These are phyloP conservation scores for Sinodicranocentrus sp. DNA, from an alignment of 2,888 invertebrate genomes.

Conservation along the genomic window DNA sequence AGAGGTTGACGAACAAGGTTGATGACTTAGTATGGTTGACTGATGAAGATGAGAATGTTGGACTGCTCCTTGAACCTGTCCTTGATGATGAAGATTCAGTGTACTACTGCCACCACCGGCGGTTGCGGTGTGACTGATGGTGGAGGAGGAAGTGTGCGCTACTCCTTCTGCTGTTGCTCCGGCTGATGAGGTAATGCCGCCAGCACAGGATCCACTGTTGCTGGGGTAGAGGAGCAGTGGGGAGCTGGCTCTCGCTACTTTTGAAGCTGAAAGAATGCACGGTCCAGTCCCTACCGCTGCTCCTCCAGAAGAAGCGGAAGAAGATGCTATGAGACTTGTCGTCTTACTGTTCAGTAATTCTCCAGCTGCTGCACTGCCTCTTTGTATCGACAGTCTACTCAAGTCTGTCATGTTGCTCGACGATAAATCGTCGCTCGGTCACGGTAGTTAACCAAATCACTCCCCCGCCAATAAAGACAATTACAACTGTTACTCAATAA, in stretches of 20 bases:
- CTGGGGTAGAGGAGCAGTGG: slow-evolving; percentile 16
- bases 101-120: slow-evolving; percentile 1
- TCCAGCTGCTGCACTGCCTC: slow-evolving; percentile 4
- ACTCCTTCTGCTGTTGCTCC: slow-evolving; percentile 18
- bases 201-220: slow-evolving; percentile 3
- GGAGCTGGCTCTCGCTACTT: slow-evolving; percentile 14
- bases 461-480: neutral
- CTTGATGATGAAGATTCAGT: slow-evolving; percentile 33
- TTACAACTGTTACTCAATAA: neutral
- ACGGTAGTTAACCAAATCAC: neutral
- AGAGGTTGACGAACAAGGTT: slow-evolving; percentile 9
- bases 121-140: slow-evolving; percentile 43
- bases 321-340: slow-evolving; percentile 45
- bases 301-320: slow-evolving; percentile 38
- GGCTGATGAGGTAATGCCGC: neutral
- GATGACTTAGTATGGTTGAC: neutral
- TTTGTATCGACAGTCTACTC: slow-evolving; percentile 13
- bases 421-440: neutral
- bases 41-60: neutral
- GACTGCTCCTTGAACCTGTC: slow-evolving; percentile 42
- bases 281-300: slow-evolving; percentile 26
- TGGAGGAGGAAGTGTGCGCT: slow-evolving; percentile 38
- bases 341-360: slow-evolving; percentile 1
- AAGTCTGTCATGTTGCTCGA: slow-evolving; percentile 55
- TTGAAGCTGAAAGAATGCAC: slow-evolving; percentile 32